Percentiles rank a stretch among this genome's conserved stretches.
Evolutionary conservation across 2,797 vertebrate species (phyloP).

Genomic region (Streptopelia turtur): DNA sequence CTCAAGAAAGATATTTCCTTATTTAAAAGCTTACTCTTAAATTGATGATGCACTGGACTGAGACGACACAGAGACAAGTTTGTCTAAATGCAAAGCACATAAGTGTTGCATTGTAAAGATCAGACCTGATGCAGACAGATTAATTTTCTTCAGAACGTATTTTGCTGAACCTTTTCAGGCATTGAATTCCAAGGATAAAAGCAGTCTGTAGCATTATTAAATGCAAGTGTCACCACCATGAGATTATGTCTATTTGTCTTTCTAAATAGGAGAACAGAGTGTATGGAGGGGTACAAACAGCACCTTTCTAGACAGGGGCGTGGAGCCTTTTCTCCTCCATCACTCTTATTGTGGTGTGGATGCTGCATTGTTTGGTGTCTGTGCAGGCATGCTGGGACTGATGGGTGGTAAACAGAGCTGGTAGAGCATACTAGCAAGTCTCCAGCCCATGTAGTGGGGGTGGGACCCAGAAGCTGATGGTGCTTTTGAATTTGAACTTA

Average conservation of each 20-base stretch:
- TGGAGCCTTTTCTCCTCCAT: neutral
- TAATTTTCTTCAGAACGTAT: neutral
- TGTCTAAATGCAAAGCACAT: neutral
- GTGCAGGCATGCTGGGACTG: neutral
- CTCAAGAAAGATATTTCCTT: neutral
- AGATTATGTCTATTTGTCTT: neutral
- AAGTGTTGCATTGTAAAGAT: neutral
- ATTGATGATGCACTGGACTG: neutral
- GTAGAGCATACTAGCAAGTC: constrained; percentile 45
- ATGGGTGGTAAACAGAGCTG: constrained; percentile 44
- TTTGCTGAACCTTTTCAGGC: neutral
- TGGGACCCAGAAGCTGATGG: neutral
- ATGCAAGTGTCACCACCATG: neutral
- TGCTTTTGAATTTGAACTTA: constrained; percentile 15
- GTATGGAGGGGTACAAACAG: neutral
- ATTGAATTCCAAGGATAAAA: neutral
- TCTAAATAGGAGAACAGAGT: neutral
- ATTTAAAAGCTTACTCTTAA: neutral
- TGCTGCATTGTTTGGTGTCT: neutral
- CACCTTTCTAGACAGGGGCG: constrained; percentile 12
- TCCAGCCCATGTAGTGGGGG: constrained; percentile 29
- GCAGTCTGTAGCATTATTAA: neutral
- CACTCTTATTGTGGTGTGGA: neutral
- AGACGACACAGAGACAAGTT: neutral
- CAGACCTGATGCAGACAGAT: neutral